Conservation (phyloP, 2,888 invertebrate species). For the Argyresthia albistria region DNA sequence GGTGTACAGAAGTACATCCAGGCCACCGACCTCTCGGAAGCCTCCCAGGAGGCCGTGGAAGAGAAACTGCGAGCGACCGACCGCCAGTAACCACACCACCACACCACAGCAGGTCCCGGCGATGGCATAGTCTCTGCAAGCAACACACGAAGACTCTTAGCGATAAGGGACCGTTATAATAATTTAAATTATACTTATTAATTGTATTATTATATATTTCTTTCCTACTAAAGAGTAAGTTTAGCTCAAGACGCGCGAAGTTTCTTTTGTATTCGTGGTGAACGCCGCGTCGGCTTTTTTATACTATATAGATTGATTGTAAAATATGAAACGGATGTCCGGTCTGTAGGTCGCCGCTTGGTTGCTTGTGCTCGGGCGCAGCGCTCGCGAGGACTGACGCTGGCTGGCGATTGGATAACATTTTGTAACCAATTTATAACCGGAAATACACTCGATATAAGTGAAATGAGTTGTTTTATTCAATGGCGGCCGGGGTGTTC, state of each 20-base stretch:
- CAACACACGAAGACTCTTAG: conserved; percentile 22
- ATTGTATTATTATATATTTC: conserved; percentile 64
- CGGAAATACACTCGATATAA: conserved; percentile 72
- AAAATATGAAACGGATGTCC: conserved; percentile 47
- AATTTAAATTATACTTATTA: conserved; percentile 70
- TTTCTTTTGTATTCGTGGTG: conserved; percentile 25
- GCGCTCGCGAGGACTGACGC: background rate
- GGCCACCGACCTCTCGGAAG: conserved; percentile 95
- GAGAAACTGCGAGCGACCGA: conserved; percentile 95
- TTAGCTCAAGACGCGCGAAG: conserved; percentile 57
- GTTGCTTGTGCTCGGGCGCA: no score
- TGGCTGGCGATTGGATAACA: conserved; percentile 48
- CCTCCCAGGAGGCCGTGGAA: conserved; percentile 93
- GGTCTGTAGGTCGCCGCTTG: conserved; percentile 37
- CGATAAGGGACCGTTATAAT: conserved; percentile 57
- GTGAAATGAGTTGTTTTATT: conserved; percentile 23
- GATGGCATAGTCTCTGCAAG: background rate
- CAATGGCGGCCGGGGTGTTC: no score
- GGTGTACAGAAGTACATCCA: conserved; percentile 98
- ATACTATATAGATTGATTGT: conserved; percentile 61
- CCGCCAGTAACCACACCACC: conserved; percentile 79
- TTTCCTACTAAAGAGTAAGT: conserved; percentile 66
- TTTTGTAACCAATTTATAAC: conserved; percentile 68
- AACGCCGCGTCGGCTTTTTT: conserved; percentile 29
- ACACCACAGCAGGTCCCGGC: background rate